phyloP scores from a whole-genome alignment of 2,113 vertebrate genomes.

The Cepphus grylle region DNA sequence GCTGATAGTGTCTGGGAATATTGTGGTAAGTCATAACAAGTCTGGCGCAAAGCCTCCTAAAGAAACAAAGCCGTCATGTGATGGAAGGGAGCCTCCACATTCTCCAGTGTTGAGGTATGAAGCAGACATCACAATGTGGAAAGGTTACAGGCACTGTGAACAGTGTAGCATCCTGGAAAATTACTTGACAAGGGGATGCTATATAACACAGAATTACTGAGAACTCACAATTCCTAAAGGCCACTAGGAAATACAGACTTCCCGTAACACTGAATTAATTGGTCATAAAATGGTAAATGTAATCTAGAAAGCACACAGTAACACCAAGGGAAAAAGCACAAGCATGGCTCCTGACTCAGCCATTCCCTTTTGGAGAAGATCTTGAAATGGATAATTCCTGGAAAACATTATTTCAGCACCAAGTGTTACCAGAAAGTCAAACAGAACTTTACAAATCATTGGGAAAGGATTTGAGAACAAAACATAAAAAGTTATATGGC shows the following conservation, averaged over 20 bases:
- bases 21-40: background rate
- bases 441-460: background rate
- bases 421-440: background rate
- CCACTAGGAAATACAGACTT: background rate
- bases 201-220: background rate
- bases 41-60: background rate
- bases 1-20: background rate
- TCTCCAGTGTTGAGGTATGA: background rate
- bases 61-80: accelerated
- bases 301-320: background rate
- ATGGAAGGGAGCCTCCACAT: background rate
- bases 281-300: background rate
- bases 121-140: background rate
- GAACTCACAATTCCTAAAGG: background rate
- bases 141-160: background rate
- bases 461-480: background rate
- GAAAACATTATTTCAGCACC: background rate
- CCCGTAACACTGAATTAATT: background rate
- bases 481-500: background rate
- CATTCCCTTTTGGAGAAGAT: background rate
- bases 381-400: background rate
- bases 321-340: background rate
- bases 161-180: background rate
- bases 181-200: background rate
- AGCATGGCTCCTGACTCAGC: background rate